Conservation (phyloP, 2,888 invertebrate species). For the Rhagonycha lutea region DNA sequence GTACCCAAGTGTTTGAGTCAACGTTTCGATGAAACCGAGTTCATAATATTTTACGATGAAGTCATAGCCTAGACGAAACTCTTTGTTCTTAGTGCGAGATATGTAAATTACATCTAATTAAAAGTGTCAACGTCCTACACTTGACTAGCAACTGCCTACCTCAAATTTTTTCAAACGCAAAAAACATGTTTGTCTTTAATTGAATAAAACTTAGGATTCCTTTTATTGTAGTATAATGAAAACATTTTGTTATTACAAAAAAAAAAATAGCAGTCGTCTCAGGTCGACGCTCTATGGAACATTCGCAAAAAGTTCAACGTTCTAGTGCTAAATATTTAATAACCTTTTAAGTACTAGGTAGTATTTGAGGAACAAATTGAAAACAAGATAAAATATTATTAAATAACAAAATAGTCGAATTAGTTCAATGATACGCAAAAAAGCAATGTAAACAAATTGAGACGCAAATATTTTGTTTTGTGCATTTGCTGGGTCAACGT, state of each 20-base stretch:
- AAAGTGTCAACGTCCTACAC: neutral
- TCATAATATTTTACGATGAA: neutral
- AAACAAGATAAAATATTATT: neutral
- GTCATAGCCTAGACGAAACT: neutral
- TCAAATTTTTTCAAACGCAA: neutral
- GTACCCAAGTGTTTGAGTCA: neutral
- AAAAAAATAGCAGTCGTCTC: neutral
- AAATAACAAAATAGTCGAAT: neutral
- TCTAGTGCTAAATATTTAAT: neutral
- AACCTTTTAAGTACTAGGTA: neutral
- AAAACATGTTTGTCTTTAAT: neutral
- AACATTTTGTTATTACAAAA: neutral
- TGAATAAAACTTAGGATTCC: neutral
- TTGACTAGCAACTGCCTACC: neutral
- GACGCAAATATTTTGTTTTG: constrained; percentile 42
- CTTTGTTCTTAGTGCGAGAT: neutral
- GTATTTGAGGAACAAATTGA: neutral
- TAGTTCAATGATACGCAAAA: neutral
- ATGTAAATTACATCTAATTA: neutral
- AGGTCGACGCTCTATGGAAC: neutral
- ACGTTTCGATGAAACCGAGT: neutral
- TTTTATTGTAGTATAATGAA: neutral
- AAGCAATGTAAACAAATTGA: constrained; percentile 34
- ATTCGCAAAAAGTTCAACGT: constrained; percentile 5
- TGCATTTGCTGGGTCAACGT: constrained; percentile 42